Conservation (phyloP, 2,888 invertebrate species). For the Drepanosiphum platanoidis region DNA sequence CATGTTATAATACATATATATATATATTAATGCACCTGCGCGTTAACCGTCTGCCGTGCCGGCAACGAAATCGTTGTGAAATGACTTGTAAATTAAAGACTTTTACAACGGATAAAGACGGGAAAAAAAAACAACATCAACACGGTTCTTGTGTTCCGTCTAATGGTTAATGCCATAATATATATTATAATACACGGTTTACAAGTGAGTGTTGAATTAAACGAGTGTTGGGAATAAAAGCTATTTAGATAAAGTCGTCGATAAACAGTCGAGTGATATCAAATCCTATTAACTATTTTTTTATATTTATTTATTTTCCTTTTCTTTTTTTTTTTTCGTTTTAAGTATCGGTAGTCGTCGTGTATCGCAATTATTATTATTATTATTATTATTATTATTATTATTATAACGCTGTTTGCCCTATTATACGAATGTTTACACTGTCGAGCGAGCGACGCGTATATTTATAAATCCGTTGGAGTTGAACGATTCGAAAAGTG, state of each 20-base stretch:
- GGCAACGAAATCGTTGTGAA: not conserved
- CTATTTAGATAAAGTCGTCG: conserved; percentile 33
- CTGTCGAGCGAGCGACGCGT: too few relatives aligned
- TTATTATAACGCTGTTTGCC: too few relatives aligned
- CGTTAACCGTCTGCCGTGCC: not conserved
- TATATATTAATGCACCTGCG: not conserved
- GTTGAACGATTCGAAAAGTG: not conserved
- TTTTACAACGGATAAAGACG: not conserved
- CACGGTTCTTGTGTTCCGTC: not conserved
- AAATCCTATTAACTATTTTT: not conserved
- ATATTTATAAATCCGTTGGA: not conserved
- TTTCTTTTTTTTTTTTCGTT: too few relatives aligned
- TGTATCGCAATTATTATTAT: not conserved
- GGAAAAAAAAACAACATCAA: conserved; percentile 4
- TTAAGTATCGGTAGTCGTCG: not conserved
- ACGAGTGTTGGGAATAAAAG: not conserved
- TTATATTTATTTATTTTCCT: too few relatives aligned
- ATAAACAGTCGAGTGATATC: not conserved
- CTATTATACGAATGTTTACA: not conserved
- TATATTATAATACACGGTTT: not conserved
- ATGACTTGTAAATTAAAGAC: not conserved
- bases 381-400: too few relatives aligned
- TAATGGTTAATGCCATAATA: not conserved
- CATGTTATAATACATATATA: too few relatives aligned
- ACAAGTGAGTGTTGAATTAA: conserved; percentile 27